Percentiles rank a stretch among this genome's conserved stretches.
phyloP scores from a whole-genome alignment of 2,113 vertebrate genomes.

The Peromyscus maniculatus region DNA sequence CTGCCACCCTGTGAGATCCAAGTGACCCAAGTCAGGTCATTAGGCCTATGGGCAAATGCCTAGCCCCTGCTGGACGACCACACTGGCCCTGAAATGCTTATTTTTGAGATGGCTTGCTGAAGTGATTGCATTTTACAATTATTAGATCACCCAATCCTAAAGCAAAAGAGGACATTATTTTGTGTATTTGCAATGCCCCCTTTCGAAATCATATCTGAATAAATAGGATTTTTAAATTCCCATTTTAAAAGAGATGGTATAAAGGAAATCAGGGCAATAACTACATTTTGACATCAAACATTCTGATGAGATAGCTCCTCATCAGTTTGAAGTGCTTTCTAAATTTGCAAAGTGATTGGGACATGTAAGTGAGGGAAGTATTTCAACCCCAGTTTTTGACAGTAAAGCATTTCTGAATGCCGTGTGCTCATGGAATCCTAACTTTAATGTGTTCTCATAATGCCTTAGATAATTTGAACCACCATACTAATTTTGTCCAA shows the following conservation, averaged over 20 bases:
- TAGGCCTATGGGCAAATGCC: no score
- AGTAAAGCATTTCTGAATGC: conserved; percentile 67
- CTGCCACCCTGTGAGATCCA: not conserved
- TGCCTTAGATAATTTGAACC: conserved; percentile 59
- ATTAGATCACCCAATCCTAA: not conserved
- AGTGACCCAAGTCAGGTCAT: no score
- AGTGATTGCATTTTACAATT: conserved; percentile 14
- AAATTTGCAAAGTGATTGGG: conserved; percentile 57
- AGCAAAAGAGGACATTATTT: not conserved
- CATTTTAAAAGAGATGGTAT: conserved; percentile 59
- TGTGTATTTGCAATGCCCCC: not conserved
- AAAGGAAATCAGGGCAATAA: conserved; percentile 59
- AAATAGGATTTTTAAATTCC: conserved; percentile 57
- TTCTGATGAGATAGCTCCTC: conserved; percentile 67
- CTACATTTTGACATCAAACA: conserved; percentile 62
- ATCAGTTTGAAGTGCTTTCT: conserved; percentile 77
- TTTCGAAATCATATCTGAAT: not conserved
- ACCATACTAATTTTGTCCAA: conserved; percentile 53
- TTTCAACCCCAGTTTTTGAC: conserved; percentile 54
- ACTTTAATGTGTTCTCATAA: conserved; percentile 59
- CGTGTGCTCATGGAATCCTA: conserved; percentile 8
- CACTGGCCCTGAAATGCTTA: not conserved
- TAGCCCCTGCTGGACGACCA: no score
- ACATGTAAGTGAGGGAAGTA: conserved; percentile 32
- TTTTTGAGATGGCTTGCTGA: conserved; percentile 46